These are phyloP conservation scores for Lochmaea capreae DNA, from an alignment of 2,888 invertebrate genomes.

Conservation along the genomic window DNA sequence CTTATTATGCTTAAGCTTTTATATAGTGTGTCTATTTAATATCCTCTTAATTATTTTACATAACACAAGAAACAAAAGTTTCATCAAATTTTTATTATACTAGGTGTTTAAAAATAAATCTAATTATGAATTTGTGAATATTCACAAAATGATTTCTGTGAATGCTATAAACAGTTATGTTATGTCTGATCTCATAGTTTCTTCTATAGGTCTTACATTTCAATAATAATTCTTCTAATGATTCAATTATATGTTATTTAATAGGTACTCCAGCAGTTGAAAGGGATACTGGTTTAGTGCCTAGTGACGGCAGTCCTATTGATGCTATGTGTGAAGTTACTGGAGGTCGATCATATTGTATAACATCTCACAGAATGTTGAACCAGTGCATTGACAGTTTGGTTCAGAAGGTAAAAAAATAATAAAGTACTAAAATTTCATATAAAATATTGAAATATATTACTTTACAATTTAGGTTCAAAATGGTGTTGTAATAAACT, in stretches of 20 bases:
- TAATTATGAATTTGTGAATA: no score
- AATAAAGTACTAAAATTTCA: background rate
- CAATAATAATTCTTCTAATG: background rate
- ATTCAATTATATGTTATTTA: background rate
- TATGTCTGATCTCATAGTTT: no score
- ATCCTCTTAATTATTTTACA: no score
- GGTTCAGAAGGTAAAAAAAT: constrained; percentile 81
- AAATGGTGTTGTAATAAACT: constrained; percentile 96
- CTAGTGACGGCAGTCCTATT: constrained; percentile 93
- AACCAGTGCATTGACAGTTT: constrained; percentile 97
- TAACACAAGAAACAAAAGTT: no score
- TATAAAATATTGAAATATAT: background rate
- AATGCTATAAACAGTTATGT: no score
- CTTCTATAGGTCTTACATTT: no score
- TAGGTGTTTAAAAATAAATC: no score
- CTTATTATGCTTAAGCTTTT: no score
- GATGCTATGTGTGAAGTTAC: constrained; percentile 99
- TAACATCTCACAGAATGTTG: constrained; percentile 94
- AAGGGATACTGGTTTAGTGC: constrained; percentile 87
- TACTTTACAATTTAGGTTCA: constrained; percentile 70
- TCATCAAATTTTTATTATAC: no score
- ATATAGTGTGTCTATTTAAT: no score
- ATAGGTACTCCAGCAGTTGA: constrained; percentile 88
- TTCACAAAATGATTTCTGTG: no score
- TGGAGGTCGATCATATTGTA: constrained; percentile 95